Percentiles rank a stretch among this genome's conserved stretches.
Conservation (phyloP, 2,113 vertebrate genomes). For the Bostrychus sinensis region DNA sequence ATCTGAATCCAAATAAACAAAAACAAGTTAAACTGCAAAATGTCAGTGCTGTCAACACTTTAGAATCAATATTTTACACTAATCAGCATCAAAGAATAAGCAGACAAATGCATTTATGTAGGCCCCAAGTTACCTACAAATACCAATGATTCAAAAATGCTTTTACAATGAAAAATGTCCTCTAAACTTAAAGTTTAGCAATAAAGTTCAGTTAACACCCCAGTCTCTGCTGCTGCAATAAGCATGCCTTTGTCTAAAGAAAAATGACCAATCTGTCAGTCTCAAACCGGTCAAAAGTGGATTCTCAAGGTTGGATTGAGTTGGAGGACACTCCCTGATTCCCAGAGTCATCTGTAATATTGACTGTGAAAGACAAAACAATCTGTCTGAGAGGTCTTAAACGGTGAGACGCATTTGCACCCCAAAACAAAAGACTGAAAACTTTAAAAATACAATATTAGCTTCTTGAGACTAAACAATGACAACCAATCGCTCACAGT, state of each 20-base stretch:
- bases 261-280: conserved; percentile 43
- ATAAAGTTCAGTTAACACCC: not conserved
- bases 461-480: conserved; percentile 29
- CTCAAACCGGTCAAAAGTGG: conserved; percentile 35
- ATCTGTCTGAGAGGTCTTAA: conserved; percentile 44
- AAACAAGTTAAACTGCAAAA: conserved; percentile 20
- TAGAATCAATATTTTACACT: conserved; percentile 21
- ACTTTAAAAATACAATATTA: conserved; percentile 10
- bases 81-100: conserved; percentile 27
- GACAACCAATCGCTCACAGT: conserved; percentile 6
- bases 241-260: conserved; percentile 8
- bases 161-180: conserved; percentile 9
- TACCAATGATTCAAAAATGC: conserved; percentile 40
- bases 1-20: conserved; percentile 13
- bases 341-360: conserved; percentile 56
- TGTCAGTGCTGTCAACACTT: conserved; percentile 20
- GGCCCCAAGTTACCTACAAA: too few relatives aligned
- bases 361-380: conserved; percentile 37
- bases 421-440: conserved; percentile 30
- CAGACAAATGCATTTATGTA: not conserved
- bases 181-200: conserved; percentile 15
- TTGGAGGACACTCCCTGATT: conserved; percentile 45
- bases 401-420: conserved; percentile 17
- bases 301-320: conserved; percentile 38
- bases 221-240: conserved; percentile 16